A percentile compares a stretch with the other conserved stretches of the same genome.
Conservation (phyloP, 92 coral and sea anemone genomes). For the Paragorgia papillata region DNA sequence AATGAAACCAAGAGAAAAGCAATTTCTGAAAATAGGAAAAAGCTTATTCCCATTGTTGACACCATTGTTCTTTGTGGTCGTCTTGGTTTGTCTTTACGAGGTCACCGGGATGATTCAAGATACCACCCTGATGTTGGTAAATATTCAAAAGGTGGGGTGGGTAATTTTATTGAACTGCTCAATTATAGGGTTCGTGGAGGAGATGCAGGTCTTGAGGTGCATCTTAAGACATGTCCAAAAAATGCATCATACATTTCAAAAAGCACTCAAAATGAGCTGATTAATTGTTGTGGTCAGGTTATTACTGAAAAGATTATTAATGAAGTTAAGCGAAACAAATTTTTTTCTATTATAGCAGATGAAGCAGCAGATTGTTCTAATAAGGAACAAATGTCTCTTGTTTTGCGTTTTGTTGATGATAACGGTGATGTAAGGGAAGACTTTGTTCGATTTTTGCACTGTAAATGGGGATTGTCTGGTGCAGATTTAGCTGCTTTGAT, state of each 20-base stretch:
- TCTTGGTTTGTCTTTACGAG: slow-evolving; percentile 4
- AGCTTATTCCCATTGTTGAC: background rate
- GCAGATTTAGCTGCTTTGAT: background rate
- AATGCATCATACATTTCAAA: too few species aligned
- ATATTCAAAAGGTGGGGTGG: background rate
- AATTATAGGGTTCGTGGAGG: background rate
- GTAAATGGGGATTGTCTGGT: too few species aligned
- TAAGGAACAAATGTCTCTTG: slow-evolving; percentile 11
- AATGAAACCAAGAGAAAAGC: background rate
- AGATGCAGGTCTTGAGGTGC: too few species aligned
- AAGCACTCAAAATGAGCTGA: background rate
- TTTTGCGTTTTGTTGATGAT: background rate
- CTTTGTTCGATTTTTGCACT: background rate
- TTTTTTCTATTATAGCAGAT: background rate
- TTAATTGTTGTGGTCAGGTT: slow-evolving; percentile 1
- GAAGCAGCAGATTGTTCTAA: slow-evolving; percentile 2
- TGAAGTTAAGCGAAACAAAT: too few species aligned
- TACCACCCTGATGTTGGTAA: background rate
- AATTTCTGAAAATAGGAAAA: background rate
- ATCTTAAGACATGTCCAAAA: too few species aligned
- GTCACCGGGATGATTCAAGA: background rate
- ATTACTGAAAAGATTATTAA: background rate
- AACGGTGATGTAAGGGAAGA: background rate
- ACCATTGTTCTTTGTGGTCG: background rate
- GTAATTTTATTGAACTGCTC: background rate